These are phyloP conservation scores for Macrosiphum euphorbiae DNA, from an alignment of 2,888 invertebrate species.

Conservation along the genomic window DNA sequence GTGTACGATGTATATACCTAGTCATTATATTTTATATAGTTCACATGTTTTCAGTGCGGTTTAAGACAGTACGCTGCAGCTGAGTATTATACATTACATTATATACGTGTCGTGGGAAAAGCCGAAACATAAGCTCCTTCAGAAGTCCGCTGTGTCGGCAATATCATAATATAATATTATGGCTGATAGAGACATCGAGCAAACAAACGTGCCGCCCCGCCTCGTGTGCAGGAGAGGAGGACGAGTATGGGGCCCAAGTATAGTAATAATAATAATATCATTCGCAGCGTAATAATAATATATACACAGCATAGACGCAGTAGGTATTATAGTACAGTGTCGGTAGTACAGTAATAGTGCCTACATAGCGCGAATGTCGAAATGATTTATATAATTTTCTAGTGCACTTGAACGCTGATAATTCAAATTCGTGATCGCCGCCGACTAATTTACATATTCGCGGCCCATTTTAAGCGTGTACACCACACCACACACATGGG, in stretches of 20 bases:
- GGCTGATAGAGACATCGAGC: not conserved
- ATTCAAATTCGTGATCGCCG: slow-evolving; percentile 55
- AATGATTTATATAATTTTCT: slow-evolving; percentile 63
- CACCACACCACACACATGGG: not conserved
- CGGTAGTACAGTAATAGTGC: not conserved
- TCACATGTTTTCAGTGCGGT: not conserved
- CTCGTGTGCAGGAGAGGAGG: slow-evolving; percentile 7
- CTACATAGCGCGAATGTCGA: slow-evolving; percentile 53
- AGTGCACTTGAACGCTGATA: slow-evolving; percentile 53
- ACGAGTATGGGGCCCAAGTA: not conserved
- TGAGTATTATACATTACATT: not conserved
- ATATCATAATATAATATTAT: too few relatives aligned
- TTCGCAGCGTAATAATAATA: not conserved
- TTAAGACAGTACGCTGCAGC: not conserved
- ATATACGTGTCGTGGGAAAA: slow-evolving; percentile 44
- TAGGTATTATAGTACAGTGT: not conserved
- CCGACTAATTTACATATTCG: slow-evolving; percentile 45
- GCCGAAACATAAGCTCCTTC: slow-evolving; percentile 45
- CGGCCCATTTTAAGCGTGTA: not conserved
- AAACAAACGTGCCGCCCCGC: slow-evolving; percentile 22
- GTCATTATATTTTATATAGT: not conserved
- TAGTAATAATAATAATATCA: not conserved
- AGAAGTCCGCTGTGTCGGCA: slow-evolving; percentile 34
- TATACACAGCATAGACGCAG: not conserved
- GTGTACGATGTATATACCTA: not conserved